Conservation (phyloP, 2,113 vertebrate species). For the Cyprinus carpio region DNA sequence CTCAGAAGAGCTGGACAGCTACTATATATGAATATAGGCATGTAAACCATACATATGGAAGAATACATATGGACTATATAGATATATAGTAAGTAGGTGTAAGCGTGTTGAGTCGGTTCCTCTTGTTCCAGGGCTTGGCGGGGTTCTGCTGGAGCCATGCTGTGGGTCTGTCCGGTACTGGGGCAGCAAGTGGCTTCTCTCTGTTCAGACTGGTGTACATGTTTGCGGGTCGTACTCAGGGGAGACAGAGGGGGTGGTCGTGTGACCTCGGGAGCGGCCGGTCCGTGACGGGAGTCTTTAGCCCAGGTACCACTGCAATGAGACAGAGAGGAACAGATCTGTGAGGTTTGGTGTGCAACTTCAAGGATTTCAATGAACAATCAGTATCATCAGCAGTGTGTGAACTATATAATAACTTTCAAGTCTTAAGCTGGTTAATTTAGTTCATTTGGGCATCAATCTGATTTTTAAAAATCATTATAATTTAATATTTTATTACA, state of each 20-base stretch:
- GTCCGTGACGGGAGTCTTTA: slow-evolving; percentile 87
- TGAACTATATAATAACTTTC: no score
- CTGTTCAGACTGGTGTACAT: slow-evolving; percentile 77
- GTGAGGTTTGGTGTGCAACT: neutral
- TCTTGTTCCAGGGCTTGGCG: slow-evolving; percentile 49
- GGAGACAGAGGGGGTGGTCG: slow-evolving; percentile 82
- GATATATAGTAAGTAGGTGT: slow-evolving; percentile 60
- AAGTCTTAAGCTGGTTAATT: no score
- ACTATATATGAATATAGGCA: slow-evolving; percentile 66
- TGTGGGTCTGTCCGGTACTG: slow-evolving; percentile 65
- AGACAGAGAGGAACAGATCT: slow-evolving; percentile 9
- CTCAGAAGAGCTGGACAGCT: slow-evolving; percentile 59
- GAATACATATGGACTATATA: slow-evolving; percentile 64
- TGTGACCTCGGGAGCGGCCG: slow-evolving; percentile 87
- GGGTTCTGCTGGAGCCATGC: slow-evolving; percentile 67
- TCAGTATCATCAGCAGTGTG: neutral
- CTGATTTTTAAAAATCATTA: no score
- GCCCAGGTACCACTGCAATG: slow-evolving; percentile 98
- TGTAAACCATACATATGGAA: slow-evolving; percentile 67
- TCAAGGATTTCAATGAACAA: neutral
- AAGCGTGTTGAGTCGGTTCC: slow-evolving; percentile 42
- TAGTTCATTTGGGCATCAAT: no score
- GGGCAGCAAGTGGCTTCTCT: slow-evolving; percentile 67
- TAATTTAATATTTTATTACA: no score
- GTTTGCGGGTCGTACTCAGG: slow-evolving; percentile 82